Percentiles rank a stretch among this genome's conserved stretches.
These are phyloP conservation scores for Philonicus albiceps DNA, from an alignment of 2,888 invertebrate species.

Conservation along the genomic window DNA sequence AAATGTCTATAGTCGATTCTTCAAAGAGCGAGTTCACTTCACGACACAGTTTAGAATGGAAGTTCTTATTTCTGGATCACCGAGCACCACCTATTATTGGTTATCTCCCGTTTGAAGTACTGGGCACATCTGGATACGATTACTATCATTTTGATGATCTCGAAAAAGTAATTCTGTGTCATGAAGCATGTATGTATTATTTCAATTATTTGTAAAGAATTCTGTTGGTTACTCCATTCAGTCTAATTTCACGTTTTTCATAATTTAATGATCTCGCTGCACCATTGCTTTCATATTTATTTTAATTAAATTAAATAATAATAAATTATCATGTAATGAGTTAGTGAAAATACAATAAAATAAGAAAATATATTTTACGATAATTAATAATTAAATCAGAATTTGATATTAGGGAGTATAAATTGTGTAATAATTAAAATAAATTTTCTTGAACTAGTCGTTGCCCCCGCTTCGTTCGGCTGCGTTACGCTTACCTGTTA, in stretches of 20 bases:
- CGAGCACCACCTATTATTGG: slow-evolving; percentile 91
- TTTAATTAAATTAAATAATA: no score
- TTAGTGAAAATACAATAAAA: no score
- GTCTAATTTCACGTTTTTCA: no score
- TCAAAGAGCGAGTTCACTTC: slow-evolving; percentile 88
- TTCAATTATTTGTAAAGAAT: neutral
- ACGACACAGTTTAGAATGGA: slow-evolving; percentile 94
- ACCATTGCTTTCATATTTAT: no score
- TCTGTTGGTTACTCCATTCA: no score
- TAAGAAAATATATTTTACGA: neutral
- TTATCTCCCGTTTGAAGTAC: slow-evolving; percentile 91
- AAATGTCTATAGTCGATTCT: slow-evolving; percentile 82
- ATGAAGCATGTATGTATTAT: slow-evolving; percentile 78
- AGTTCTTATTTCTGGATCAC: slow-evolving; percentile 91
- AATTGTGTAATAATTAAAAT: no score
- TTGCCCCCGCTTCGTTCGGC: no score
- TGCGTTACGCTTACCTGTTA: no score
- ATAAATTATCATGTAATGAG: no score
- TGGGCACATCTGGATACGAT: slow-evolving; percentile 95
- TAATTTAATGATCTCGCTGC: no score
- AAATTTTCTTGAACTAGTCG: no score
- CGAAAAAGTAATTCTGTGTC: slow-evolving; percentile 84
- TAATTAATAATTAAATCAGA: neutral
- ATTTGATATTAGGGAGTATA: no score
- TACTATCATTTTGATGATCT: slow-evolving; percentile 95